A percentile compares a stretch with the other conserved stretches of the same genome.
These are phyloP conservation scores for Argyresthia albistria DNA, from an alignment of 2,888 invertebrate species.

Conservation along the genomic window DNA sequence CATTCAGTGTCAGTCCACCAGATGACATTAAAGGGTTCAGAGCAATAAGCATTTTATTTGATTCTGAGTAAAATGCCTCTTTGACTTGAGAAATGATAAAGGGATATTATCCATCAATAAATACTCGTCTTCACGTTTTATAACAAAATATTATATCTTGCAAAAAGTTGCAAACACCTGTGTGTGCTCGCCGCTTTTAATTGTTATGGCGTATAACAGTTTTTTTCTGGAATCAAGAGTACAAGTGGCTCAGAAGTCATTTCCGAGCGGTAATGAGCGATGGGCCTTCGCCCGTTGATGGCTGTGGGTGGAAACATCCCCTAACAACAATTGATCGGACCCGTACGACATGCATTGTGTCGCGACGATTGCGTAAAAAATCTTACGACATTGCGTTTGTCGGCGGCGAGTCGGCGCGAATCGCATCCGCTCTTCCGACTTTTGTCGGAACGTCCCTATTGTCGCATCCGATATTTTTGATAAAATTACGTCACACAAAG, in stretches of 20 bases:
- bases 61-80: background rate
- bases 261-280: constrained; percentile 64
- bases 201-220: background rate
- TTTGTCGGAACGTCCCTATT: constrained; percentile 53
- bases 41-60: constrained; percentile 15
- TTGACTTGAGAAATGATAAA: no score
- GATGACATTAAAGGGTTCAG: constrained; percentile 22
- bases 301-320: constrained; percentile 73
- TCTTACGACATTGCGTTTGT: constrained; percentile 38
- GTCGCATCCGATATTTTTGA: constrained; percentile 65
- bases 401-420: constrained; percentile 61
- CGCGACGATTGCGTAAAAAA: constrained; percentile 55
- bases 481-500: constrained; percentile 67
- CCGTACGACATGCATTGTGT: constrained; percentile 30
- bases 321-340: constrained; percentile 32
- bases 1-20: constrained; percentile 13
- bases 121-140: background rate
- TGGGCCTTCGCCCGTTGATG: constrained; percentile 34
- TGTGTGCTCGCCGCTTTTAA: background rate
- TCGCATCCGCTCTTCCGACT: constrained; percentile 70
- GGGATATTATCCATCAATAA: no score
- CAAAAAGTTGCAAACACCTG: background rate
- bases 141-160: background rate
- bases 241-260: constrained; percentile 56
- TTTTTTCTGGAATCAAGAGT: constrained; percentile 22